These are phyloP conservation scores for Romanogobio albipinnatus DNA, from an alignment of 2,113 vertebrate species.

Conservation along the genomic window DNA sequence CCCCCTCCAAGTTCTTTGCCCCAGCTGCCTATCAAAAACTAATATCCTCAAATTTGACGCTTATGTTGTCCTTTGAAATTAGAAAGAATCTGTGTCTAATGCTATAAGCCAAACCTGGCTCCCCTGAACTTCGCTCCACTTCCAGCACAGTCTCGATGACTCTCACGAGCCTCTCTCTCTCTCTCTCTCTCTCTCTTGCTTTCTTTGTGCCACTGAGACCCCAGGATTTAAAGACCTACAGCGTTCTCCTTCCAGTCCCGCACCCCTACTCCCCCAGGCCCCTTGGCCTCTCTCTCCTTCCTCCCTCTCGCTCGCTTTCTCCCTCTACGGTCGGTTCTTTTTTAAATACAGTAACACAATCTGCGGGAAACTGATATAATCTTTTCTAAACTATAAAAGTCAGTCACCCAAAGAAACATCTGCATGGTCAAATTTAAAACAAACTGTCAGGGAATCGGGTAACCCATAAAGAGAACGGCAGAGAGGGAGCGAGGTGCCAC, in stretches of 20 bases:
- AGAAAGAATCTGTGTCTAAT: conserved; percentile 80
- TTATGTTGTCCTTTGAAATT: conserved; percentile 78
- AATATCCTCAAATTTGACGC: conserved; percentile 78
- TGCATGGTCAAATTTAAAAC: conserved; percentile 86
- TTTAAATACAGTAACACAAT: conserved; percentile 86
- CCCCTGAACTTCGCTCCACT: conserved; percentile 51
- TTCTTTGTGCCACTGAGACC: conserved; percentile 58
- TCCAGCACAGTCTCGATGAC: conserved; percentile 34
- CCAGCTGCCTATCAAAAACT: conserved; percentile 80
- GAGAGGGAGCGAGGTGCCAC: conserved; percentile 48
- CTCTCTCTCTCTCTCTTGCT: conserved; percentile 49
- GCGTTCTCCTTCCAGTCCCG: conserved; percentile 41
- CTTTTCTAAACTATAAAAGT: conserved; percentile 87
- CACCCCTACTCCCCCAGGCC: conserved; percentile 39
- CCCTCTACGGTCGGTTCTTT: conserved; percentile 63
- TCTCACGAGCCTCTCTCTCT: neutral
- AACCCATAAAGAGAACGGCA: conserved; percentile 76
- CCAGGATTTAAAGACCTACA: conserved; percentile 68
- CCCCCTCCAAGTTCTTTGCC: conserved; percentile 34
- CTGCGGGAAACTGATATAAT: conserved; percentile 84
- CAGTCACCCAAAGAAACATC: conserved; percentile 85
- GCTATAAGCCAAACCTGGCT: conserved; percentile 70
- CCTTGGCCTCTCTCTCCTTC: conserved; percentile 11
- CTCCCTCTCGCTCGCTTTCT: conserved; percentile 46
- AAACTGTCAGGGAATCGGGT: conserved; percentile 82